Evolutionary conservation across 2,888 invertebrate species (phyloP).

Genomic region (Masnerella sp.): DNA sequence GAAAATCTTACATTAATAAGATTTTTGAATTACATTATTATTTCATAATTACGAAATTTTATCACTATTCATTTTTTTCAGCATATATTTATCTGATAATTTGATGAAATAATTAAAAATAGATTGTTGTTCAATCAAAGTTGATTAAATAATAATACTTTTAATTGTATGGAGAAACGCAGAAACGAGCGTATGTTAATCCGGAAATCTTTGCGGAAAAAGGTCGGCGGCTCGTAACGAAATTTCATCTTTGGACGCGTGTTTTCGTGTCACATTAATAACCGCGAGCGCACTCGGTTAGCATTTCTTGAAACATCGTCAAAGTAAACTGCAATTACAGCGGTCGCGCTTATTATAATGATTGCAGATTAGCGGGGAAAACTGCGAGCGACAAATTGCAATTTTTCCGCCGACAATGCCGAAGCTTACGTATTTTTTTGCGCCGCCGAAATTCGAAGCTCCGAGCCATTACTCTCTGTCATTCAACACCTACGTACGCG

Average conservation of each 20-base stretch:
- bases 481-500: constrained; percentile 52
- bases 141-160: no score
- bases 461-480: constrained; percentile 55
- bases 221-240: constrained; percentile 16
- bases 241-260: constrained; percentile 18
- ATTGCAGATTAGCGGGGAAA: constrained; percentile 16
- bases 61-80: no score
- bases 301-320: constrained; percentile 27
- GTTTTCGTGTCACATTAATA: constrained; percentile 23
- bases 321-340: constrained; percentile 26
- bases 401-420: constrained; percentile 35
- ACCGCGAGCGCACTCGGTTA: constrained; percentile 7
- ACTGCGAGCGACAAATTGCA: constrained; percentile 20
- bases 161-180: neutral
- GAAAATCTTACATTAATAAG: no score
- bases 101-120: neutral
- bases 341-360: constrained; percentile 17
- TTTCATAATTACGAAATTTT: no score
- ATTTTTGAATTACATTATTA: no score
- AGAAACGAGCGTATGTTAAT: constrained; percentile 12
- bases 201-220: constrained; percentile 12
- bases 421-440: constrained; percentile 49
- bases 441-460: constrained; percentile 42
- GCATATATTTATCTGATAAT: no score
- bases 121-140: neutral